These are phyloP conservation scores for Stomatorhinus ivindoensis DNA, from an alignment of 2,113 vertebrate species.

Conservation along the genomic window DNA sequence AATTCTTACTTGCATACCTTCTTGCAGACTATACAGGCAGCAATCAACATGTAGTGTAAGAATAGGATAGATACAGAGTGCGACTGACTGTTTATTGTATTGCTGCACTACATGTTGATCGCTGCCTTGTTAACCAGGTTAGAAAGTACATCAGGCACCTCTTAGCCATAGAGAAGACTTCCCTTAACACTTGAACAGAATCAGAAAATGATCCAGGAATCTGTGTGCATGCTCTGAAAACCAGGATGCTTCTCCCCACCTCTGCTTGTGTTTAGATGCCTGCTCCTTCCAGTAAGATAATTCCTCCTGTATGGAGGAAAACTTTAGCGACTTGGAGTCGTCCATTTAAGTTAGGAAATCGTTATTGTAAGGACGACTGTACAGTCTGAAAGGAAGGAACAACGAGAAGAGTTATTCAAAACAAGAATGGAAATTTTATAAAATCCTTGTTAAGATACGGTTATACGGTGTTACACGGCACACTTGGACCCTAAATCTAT, in stretches of 20 bases:
- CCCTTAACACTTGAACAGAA: not conserved
- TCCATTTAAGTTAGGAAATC: constrained; percentile 61
- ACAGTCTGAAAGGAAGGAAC: not conserved
- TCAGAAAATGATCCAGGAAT: not conserved
- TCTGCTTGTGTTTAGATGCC: constrained; percentile 73
- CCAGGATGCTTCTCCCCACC: constrained; percentile 49
- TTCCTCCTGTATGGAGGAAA: constrained; percentile 78
- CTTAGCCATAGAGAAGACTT: not conserved
- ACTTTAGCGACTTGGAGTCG: constrained; percentile 55
- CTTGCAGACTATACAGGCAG: not conserved
- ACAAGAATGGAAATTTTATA: not conserved
- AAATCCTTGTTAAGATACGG: not conserved
- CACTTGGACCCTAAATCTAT: not conserved
- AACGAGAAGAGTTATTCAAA: not conserved
- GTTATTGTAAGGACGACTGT: not conserved
- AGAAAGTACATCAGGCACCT: not conserved
- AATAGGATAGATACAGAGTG: not conserved
- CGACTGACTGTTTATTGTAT: not conserved
- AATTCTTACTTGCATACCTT: not conserved
- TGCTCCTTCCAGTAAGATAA: constrained; percentile 80
- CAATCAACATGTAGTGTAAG: not conserved
- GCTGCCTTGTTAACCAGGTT: not conserved
- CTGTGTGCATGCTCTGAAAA: not conserved
- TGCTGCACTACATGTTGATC: not conserved
- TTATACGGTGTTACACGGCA: not conserved